These are phyloP conservation scores for Cyphotilapia sp. DNA, from an alignment of 2,113 vertebrate species.

Conservation along the genomic window DNA sequence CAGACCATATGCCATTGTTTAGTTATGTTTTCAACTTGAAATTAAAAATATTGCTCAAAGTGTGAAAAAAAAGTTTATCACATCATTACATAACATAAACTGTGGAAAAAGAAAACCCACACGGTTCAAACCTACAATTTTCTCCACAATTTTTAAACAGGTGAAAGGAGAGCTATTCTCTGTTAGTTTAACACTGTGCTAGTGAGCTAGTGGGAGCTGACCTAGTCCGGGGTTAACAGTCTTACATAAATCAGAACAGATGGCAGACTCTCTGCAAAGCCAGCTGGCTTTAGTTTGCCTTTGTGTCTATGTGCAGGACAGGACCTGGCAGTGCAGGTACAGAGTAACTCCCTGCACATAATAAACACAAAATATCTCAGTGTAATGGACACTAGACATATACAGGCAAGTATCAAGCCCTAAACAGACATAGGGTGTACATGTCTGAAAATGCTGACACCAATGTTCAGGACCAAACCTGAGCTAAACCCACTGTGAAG, in stretches of 20 bases:
- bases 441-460: conserved; percentile 5
- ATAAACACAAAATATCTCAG: conserved; percentile 46
- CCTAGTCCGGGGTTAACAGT: conserved; percentile 56
- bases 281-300: conserved; percentile 74
- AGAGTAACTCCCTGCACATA: conserved; percentile 59
- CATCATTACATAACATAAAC: not conserved
- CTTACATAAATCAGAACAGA: conserved; percentile 73
- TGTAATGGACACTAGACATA: conserved; percentile 23
- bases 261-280: conserved; percentile 64
- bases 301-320: conserved; percentile 43
- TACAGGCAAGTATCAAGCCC: not conserved
- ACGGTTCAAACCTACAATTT: not conserved
- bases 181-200: conserved; percentile 25
- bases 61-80: not conserved
- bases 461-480: not conserved
- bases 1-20: not conserved
- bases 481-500: not conserved
- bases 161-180: not conserved
- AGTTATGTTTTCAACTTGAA: not conserved
- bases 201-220: conserved; percentile 37
- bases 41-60: not conserved
- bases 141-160: not conserved
- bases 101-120: accelerated
- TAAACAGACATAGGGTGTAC: not conserved
- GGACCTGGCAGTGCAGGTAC: conserved; percentile 61